Conservation (phyloP, 2,888 invertebrate species). For the Anticlea derivata region DNA sequence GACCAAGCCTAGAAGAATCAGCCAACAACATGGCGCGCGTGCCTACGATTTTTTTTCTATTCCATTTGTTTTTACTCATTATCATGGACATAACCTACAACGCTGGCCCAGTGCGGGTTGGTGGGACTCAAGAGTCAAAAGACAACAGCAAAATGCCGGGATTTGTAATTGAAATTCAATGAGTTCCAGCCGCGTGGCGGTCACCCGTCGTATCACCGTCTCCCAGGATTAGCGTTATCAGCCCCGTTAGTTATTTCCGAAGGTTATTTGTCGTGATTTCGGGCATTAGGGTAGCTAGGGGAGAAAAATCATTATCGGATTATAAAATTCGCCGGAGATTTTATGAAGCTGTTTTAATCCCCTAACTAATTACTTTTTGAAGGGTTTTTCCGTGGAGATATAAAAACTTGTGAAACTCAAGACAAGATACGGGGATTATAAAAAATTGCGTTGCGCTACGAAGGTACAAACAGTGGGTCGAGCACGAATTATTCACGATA, state of each 20-base stretch:
- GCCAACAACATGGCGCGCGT: too few relatives aligned
- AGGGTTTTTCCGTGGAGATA: constrained; percentile 10
- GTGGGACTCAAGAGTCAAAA: background rate
- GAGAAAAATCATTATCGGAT: constrained; percentile 24
- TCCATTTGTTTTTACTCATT: too few relatives aligned
- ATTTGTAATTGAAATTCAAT: background rate
- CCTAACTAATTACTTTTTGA: constrained; percentile 15
- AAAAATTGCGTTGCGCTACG: too few relatives aligned
- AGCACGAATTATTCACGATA: too few relatives aligned
- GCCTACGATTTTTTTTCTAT: too few relatives aligned
- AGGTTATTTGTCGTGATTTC: constrained; percentile 33
- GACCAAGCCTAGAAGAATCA: too few relatives aligned
- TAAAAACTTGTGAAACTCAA: background rate
- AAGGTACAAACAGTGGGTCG: too few relatives aligned
- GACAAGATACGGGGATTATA: background rate
- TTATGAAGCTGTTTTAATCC: constrained; percentile 16
- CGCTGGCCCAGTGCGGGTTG: too few relatives aligned
- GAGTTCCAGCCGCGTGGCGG: constrained; percentile 4
- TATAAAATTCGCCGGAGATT: constrained; percentile 27
- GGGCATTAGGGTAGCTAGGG: constrained; percentile 25
- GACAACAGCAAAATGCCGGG: background rate
- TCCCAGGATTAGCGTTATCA: background rate
- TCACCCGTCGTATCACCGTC: background rate
- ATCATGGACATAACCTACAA: too few relatives aligned
- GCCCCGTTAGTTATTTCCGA: constrained; percentile 26